Percentiles rank a stretch among this genome's conserved stretches.
These are phyloP conservation scores for Parazoanthus swiftii DNA, from an alignment of 92 coral and sea anemone species.

Conservation along the genomic window DNA sequence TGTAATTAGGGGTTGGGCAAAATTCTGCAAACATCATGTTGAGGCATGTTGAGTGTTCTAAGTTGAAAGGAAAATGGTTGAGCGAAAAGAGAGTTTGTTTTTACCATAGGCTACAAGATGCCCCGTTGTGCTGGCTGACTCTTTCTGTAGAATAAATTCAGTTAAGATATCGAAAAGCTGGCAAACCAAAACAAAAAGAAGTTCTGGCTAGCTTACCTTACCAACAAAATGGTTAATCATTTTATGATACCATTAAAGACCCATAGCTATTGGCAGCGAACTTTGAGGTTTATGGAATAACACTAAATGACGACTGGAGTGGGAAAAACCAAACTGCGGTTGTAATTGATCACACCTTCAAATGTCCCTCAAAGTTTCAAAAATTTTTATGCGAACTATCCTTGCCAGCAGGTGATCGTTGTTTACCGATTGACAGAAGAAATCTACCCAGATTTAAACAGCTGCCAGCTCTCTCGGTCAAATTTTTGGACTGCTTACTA, in stretches of 20 bases:
- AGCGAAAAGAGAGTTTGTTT: neutral
- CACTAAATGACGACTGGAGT: neutral
- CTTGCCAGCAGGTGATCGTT: neutral
- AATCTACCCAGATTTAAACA: neutral
- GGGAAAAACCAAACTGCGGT: neutral
- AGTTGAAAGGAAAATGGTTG: neutral
- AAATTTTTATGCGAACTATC: neutral
- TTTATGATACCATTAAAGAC: neutral
- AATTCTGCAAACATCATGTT: neutral
- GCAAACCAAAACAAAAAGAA: neutral
- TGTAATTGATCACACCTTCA: neutral
- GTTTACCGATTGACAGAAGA: neutral
- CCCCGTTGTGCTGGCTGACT: neutral
- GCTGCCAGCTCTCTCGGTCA: neutral
- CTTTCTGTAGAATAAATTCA: neutral
- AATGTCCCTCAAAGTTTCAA: neutral
- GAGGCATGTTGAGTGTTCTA: neutral
- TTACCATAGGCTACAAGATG: neutral
- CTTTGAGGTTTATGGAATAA: neutral
- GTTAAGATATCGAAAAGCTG: neutral
- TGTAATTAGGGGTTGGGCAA: neutral
- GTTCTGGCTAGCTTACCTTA: neutral
- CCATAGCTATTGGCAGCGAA: neutral
- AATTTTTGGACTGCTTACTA: neutral
- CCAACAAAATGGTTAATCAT: neutral